Evolutionary conservation across 2,113 vertebrate genomes (phyloP).

Genomic region (Gasterosteus nipponicus): DNA sequence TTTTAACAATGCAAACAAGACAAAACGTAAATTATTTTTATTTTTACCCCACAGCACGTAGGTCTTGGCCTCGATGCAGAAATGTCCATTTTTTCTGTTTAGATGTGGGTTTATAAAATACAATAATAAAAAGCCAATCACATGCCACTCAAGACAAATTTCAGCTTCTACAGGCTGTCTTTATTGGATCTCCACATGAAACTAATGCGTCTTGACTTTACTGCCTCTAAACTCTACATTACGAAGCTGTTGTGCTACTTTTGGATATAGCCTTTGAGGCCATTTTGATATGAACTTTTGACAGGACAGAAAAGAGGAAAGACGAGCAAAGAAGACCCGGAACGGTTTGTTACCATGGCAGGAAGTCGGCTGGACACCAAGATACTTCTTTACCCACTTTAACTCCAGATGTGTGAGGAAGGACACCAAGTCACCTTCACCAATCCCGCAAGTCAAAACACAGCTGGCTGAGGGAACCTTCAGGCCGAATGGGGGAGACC

Average conservation of each 20-base stretch:
- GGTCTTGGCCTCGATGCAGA: neutral
- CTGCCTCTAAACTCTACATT: neutral
- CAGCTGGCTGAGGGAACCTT: slow-evolving; percentile 8
- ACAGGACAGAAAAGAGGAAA: neutral
- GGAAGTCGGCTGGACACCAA: neutral
- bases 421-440: neutral
- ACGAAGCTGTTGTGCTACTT: neutral
- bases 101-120: neutral
- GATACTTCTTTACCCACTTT: neutral
- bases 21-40: neutral
- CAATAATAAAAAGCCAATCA: neutral
- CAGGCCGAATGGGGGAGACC: slow-evolving; percentile 17
- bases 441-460: slow-evolving; percentile 25
- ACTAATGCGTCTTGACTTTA: neutral
- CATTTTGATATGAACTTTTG: neutral
- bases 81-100: neutral
- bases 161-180: neutral
- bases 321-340: neutral
- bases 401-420: neutral
- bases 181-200: neutral
- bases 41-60: neutral
- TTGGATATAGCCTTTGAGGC: neutral
- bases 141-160: neutral
- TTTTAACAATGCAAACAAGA: neutral
- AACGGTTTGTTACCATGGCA: neutral